Evolutionary conservation across 2,888 invertebrate genomes (phyloP).

Genomic region (Philonicus albiceps): DNA sequence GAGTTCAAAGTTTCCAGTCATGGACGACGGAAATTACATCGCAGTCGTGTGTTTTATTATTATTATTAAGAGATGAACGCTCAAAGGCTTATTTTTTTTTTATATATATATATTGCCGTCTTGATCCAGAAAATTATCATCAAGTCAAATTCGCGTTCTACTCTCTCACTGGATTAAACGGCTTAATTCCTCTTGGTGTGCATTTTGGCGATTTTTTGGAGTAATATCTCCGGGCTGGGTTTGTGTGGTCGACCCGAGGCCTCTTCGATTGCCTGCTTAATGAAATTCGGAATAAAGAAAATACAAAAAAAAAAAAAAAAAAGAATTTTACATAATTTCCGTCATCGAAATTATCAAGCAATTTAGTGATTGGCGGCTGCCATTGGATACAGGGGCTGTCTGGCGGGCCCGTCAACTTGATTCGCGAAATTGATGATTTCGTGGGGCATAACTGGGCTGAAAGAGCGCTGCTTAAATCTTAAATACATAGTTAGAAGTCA

Average conservation of each 20-base stretch:
- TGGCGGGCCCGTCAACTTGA: background rate
- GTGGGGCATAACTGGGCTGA: background rate
- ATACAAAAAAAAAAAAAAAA: background rate
- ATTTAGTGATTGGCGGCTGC: background rate
- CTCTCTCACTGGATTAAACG: background rate
- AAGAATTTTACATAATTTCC: background rate
- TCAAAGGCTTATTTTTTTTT: background rate
- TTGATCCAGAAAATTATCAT: background rate
- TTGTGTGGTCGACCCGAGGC: background rate
- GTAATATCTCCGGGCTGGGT: background rate
- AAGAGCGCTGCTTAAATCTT: background rate
- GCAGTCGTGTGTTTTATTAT: slow-evolving; percentile 8
- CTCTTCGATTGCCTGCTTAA: background rate
- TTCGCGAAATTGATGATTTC: background rate
- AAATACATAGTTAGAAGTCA: background rate
- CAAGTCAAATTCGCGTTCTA: background rate
- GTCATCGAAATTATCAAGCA: background rate
- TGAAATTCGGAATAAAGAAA: background rate
- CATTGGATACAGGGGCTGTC: background rate
- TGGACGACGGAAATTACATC: slow-evolving; percentile 22
- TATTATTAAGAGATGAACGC: background rate
- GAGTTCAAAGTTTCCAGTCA: slow-evolving; percentile 12
- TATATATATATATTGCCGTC: background rate
- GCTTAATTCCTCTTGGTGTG: background rate
- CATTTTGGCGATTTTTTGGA: background rate